Base-by-base conservation (phyloP, 2,797 vertebrate species). In the Chelidonichthys spinosus region DNA sequence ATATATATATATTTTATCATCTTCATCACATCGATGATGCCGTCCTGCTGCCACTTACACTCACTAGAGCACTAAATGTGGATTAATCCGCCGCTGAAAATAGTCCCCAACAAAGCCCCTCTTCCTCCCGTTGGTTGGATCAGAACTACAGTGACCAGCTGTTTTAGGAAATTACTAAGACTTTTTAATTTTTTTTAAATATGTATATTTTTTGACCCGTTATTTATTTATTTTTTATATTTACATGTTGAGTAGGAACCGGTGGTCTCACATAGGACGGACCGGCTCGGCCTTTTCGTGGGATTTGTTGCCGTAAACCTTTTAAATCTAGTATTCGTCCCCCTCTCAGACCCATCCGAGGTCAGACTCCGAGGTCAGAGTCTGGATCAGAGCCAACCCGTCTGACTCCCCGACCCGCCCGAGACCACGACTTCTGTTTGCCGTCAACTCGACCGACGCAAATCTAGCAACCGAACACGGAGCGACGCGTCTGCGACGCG, bases 381-480 rank as follows among this genome's bases (percentile, higher is more conserved):
- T 66, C 47, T 59, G 62, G 44, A 74, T 69, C 46, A 33, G 46
- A 55, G 33, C 1, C 61, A 68, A 63, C 50, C 59, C 2, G 56
- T 69, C 76, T 53, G 25, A 72, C 67, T 54, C 76, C 52, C 82
- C 58, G 71, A 18, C 11, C 66, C 55, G 32, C 37, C 47, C 52
- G 7, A 60, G 32, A 37, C 52, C 62, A 40, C 32, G 25, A 11
- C 0, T 4, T 54, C 55, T n/a, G 37, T 58, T 39, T 42, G 15
- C 52, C 2, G 5, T 36, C 64, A 59, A n/a, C 63, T 72, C 54
- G 9, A 47, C 35, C 2, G 14, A 55, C 4, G 6, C 50, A 63
- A 74, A 3, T 11, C 63, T 13, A 56, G 18, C 42, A 61, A 63
- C 17, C 2, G 6, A 68, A 72, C 15, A 3, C 32, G 63, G 46